Evolutionary conservation across 2,113 vertebrate genomes (phyloP), one percentile per base, ranked within the genome.

Genomic region (Phylloscopus trochiloides): DNA sequence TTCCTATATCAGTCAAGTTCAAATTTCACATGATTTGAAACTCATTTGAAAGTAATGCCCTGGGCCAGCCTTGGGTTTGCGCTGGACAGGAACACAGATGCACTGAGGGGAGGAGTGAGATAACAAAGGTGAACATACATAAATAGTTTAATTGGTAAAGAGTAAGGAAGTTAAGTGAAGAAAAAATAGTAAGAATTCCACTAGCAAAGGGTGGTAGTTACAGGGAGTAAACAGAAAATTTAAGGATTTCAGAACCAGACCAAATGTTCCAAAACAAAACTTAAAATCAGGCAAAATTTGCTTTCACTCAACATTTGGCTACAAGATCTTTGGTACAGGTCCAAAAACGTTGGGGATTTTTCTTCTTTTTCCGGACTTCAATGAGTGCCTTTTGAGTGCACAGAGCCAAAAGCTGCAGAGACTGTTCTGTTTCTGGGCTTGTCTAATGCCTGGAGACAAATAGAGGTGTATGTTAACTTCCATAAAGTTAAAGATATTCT

Each of bases 381-480:
- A 0, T 25, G 51, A 91, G 59, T 9, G 10, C 1, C 2, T 67
- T 90, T 76, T 36, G 43, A 48, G 25, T 6, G 21, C 85, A 55
- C 4, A 57, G 70, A 81, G 48, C 15, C 36, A 71, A 78, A 67
- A 57, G 13, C 65, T 67, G 65, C 29, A 62, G 63, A 74, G 65
- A 28, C 4, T 1, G 9, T 29, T 36, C 8, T 85, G 40, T 21
- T 67, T 59, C 24, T 84, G 38, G 31, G 57, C 63, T 82, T 68
- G 28, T 4, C 31, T 48, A 84, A 52, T 24, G 45, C 65, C 62
- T 65, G 36, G 43, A 40, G n/a, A 38, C 66, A 85, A 73, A n/a
- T 0, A 29, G 25, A 81, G 13, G 24, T 43, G 29, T 31, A 7
- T 2, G 0, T 31, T 63, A 25, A 26, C 28, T 52, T 72, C 61